phyloP scores from a whole-genome alignment of 2,888 invertebrate species.

The Amblyjoppa proteus region DNA sequence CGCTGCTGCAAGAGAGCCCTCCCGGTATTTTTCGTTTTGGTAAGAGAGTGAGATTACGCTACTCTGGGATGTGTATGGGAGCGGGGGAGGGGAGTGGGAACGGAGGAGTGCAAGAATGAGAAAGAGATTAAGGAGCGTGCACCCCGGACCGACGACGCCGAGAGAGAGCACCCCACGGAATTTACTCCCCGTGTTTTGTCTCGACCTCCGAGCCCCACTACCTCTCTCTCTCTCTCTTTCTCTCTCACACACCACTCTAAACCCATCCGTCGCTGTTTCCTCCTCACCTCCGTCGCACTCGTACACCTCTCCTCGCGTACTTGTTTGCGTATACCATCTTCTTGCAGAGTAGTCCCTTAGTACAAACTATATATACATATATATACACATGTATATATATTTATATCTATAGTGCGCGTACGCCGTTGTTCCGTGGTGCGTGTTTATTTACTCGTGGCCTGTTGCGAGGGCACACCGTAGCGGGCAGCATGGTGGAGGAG shows the following conservation, averaged over 20 bases:
- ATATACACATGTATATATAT: background rate
- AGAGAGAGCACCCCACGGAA: constrained; percentile 32
- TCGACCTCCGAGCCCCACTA: constrained; percentile 6
- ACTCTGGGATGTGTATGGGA: background rate
- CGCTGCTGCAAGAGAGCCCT: constrained; percentile 9
- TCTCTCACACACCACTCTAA: constrained; percentile 1
- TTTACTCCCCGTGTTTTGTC: constrained; percentile 37
- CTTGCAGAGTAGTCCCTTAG: constrained; percentile 17
- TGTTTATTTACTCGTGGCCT: constrained; percentile 71
- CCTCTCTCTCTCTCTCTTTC: background rate
- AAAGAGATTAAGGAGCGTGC: background rate
- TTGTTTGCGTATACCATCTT: constrained; percentile 13
- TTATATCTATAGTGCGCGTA: constrained; percentile 1
- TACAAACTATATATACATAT: background rate
- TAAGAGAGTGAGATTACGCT: constrained; percentile 18
- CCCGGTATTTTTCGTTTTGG: constrained; percentile 30
- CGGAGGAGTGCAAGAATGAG: background rate
- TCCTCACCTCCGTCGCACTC: constrained; percentile 19
- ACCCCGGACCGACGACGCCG: constrained; percentile 8
- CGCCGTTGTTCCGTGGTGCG: constrained; percentile 56
- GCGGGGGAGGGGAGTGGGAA: background rate
- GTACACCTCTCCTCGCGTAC: constrained; percentile 43
- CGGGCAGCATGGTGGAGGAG: constrained; percentile 60
- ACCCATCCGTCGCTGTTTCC: background rate
- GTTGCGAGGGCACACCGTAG: constrained; percentile 66